Percentiles rank a stretch among this genome's conserved stretches.
phyloP scores from a whole-genome alignment of 2,797 vertebrate genomes.

The Odontamblyopus rebecca region DNA sequence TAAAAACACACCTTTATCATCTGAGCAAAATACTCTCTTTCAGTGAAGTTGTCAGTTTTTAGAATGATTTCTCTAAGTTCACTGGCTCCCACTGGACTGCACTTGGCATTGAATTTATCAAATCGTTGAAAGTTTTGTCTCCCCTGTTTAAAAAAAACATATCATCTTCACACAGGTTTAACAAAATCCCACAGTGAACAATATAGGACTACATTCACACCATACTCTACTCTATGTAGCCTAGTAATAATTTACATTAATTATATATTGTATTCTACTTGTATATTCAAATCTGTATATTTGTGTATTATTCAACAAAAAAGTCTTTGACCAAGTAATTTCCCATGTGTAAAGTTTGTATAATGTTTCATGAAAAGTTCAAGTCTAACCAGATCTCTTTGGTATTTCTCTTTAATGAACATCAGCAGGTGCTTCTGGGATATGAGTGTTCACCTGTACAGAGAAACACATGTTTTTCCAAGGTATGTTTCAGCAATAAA shows the following conservation, averaged over 20 bases:
- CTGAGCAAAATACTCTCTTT: constrained; percentile 95
- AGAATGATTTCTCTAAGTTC: constrained; percentile 94
- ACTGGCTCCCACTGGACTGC: constrained; percentile 95
- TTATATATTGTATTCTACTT: no score
- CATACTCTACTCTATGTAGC: no score
- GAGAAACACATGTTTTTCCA: neutral
- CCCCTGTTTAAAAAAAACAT: constrained; percentile 72
- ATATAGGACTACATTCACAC: no score
- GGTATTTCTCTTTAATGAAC: no score
- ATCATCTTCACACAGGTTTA: neutral
- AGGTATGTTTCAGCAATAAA: no score
- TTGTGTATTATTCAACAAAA: constrained; percentile 59
- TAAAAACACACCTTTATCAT: constrained; percentile 87
- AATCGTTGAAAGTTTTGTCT: constrained; percentile 98
- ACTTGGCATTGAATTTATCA: constrained; percentile 98
- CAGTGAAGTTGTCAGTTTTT: constrained; percentile 92
- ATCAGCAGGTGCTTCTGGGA: constrained; percentile 73
- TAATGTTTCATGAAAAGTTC: no score
- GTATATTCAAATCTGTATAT: no score
- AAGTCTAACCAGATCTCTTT: no score
- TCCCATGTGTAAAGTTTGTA: no score
- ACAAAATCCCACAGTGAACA: neutral
- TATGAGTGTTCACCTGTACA: constrained; percentile 92
- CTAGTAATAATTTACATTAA: no score
- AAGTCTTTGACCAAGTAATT: constrained; percentile 77